phyloP scores from a whole-genome alignment of 2,888 invertebrate genomes.

The Hydroisotoma schaefferi region DNA sequence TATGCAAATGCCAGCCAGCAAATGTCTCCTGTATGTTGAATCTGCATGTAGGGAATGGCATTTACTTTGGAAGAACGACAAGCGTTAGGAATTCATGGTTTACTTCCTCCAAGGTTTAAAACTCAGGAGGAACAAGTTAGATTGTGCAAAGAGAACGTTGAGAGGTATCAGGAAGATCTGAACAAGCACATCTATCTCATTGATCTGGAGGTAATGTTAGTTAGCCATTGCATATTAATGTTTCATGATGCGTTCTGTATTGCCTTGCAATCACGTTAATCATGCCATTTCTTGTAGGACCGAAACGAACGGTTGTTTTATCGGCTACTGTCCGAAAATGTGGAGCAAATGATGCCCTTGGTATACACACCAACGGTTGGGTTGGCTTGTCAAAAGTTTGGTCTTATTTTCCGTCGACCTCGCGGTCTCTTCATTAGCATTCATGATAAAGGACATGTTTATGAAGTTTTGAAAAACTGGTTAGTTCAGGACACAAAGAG shows the following conservation, averaged over 20 bases:
- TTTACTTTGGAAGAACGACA: constrained; percentile 92
- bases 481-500: constrained; percentile 55
- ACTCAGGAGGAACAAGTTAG: constrained; percentile 80
- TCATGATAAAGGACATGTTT: constrained; percentile 90
- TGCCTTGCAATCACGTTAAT: too few relatives aligned
- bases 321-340: constrained; percentile 78
- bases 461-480: constrained; percentile 92
- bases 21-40: constrained; percentile 35
- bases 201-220: constrained; percentile 71
- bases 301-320: constrained; percentile 96
- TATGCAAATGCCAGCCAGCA: background rate
- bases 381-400: constrained; percentile 94
- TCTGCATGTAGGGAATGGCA: constrained; percentile 87
- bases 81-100: constrained; percentile 87
- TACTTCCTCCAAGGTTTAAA: constrained; percentile 86
- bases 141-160: constrained; percentile 75
- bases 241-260: too few relatives aligned
- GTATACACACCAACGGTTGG: constrained; percentile 99
- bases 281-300: constrained; percentile 61
- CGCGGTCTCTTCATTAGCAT: constrained; percentile 95
- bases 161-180: constrained; percentile 73
- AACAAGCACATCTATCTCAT: constrained; percentile 95
- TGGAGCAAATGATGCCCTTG: constrained; percentile 84
- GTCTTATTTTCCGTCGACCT: constrained; percentile 64
- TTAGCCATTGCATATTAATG: too few relatives aligned